Evolutionary conservation across 2,888 invertebrate species (phyloP).

Genomic region (Drosophila paracracens): DNA sequence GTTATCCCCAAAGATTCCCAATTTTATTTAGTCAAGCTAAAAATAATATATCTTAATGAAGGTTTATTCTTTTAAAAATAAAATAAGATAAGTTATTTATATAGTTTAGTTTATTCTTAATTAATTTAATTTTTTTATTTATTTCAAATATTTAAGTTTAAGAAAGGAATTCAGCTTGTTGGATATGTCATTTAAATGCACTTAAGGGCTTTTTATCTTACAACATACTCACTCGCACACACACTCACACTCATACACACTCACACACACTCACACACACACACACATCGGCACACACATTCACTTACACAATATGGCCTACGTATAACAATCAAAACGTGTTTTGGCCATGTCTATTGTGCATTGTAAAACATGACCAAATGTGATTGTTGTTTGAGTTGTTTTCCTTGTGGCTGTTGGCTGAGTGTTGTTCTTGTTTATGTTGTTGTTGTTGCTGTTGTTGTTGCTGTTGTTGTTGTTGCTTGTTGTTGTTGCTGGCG

Average conservation of each 20-base stretch:
- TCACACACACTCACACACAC: not conserved
- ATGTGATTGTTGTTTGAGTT: constrained; percentile 36
- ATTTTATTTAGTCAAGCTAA: not conserved
- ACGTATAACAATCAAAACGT: constrained; percentile 14
- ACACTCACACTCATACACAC: too few relatives aligned
- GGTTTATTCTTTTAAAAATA: not conserved
- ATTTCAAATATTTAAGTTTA: not conserved
- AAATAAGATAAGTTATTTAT: not conserved
- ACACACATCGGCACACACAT: not conserved
- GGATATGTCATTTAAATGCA: not conserved
- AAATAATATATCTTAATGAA: not conserved
- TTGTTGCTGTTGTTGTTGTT: constrained; percentile 11
- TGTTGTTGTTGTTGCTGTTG: constrained; percentile 7
- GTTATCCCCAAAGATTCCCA: not conserved
- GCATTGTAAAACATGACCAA: constrained; percentile 44
- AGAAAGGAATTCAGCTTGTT: not conserved
- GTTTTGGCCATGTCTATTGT: constrained; percentile 45
- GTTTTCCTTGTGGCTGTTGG: not conserved
- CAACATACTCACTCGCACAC: not conserved
- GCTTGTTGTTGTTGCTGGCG: constrained; percentile 25
- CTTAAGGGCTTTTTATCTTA: not conserved
- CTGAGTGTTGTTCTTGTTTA: constrained; percentile 2
- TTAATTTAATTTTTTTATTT: not conserved
- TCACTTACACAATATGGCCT: not conserved
- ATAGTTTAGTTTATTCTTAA: not conserved